phyloP scores from a whole-genome alignment of 2,888 invertebrate genomes.

The Carcina quercana region DNA sequence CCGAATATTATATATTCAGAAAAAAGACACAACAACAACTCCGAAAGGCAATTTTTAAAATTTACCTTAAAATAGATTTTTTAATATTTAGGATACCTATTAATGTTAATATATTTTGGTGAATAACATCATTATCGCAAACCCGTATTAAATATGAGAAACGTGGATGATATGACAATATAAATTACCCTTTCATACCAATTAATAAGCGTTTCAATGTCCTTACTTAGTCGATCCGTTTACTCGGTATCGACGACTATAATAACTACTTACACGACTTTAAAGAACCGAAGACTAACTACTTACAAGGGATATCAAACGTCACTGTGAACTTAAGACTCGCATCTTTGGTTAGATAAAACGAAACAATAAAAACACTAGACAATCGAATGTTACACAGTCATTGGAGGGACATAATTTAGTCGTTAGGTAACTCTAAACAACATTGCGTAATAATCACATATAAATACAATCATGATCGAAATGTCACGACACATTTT shows the following conservation, averaged over 20 bases:
- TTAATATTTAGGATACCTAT: slow-evolving; percentile 65
- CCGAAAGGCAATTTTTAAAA: slow-evolving; percentile 68
- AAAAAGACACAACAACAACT: slow-evolving; percentile 65
- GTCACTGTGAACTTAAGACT: slow-evolving; percentile 52
- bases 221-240: slow-evolving; percentile 67
- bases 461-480: slow-evolving; percentile 63
- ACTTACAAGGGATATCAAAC: slow-evolving; percentile 65
- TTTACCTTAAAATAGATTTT: slow-evolving; percentile 68
- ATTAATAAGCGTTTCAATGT: slow-evolving; percentile 76
- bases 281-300: slow-evolving; percentile 66
- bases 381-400: slow-evolving; percentile 63
- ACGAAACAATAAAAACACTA: slow-evolving; percentile 66
- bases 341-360: slow-evolving; percentile 70
- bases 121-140: slow-evolving; percentile 74
- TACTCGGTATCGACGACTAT: slow-evolving; percentile 57
- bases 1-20: slow-evolving; percentile 66
- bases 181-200: slow-evolving; percentile 76
- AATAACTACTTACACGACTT: slow-evolving; percentile 61
- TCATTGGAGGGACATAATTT: slow-evolving; percentile 72
- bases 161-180: slow-evolving; percentile 75
- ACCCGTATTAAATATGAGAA: slow-evolving; percentile 75
- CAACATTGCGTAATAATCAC: slow-evolving; percentile 68
- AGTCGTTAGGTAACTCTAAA: slow-evolving; percentile 69
- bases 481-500: slow-evolving; percentile 59
- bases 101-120: slow-evolving; percentile 70